Conservation (phyloP, 2,113 vertebrate species). For the Gracilinanus agilis region DNA sequence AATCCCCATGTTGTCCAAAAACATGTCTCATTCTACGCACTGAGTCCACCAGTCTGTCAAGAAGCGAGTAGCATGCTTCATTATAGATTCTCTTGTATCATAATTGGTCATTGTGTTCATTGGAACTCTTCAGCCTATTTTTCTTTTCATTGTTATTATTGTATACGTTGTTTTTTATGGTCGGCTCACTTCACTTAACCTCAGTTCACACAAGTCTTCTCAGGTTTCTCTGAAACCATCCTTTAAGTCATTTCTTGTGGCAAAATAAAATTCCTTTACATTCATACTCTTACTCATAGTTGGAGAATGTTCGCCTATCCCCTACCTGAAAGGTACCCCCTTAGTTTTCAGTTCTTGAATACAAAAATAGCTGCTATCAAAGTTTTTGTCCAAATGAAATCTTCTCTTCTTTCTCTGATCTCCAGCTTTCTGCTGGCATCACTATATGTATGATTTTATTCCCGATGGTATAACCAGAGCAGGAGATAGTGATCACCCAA, state of each 20-base stretch:
- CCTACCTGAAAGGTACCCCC: background rate
- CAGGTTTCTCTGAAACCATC: background rate
- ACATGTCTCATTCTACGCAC: background rate
- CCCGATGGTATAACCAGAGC: background rate
- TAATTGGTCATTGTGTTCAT: background rate
- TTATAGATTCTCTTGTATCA: background rate
- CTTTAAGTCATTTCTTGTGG: background rate
- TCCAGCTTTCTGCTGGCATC: background rate
- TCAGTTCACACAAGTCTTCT: background rate
- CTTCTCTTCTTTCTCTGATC: background rate
- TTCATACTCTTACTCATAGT: background rate
- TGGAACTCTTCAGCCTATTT: background rate
- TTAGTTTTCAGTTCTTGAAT: background rate
- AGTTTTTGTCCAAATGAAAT: background rate
- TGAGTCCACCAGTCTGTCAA: background rate
- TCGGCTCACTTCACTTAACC: background rate
- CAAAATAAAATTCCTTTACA: background rate
- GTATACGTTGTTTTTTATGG: background rate
- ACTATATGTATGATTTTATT: background rate
- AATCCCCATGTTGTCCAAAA: background rate
- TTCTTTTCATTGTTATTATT: background rate
- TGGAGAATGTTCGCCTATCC: background rate
- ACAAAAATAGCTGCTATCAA: background rate
- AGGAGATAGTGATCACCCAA: background rate
- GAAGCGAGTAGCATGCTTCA: background rate